A percentile compares a stretch with the other conserved stretches of the same genome.
These are phyloP conservation scores for Cyrtonyx montezumae DNA, from an alignment of 2,113 vertebrate species.

Conservation along the genomic window DNA sequence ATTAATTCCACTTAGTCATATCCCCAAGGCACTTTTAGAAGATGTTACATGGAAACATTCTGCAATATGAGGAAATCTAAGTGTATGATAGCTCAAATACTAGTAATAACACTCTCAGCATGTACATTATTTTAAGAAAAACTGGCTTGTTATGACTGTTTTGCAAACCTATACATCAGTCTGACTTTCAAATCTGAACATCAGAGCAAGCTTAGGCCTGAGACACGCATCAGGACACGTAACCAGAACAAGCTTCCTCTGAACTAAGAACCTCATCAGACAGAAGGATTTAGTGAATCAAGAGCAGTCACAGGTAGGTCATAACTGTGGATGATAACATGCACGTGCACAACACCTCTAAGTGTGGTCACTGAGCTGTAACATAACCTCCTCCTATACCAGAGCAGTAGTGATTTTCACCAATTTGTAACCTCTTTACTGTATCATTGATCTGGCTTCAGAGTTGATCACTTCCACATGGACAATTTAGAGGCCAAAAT, in stretches of 20 bases:
- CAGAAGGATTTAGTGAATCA: not conserved
- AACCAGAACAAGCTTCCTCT: not conserved
- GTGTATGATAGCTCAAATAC: not conserved
- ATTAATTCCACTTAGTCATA: not conserved
- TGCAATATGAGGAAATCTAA: not conserved
- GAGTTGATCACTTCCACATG: not conserved
- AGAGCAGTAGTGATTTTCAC: constrained; percentile 1
- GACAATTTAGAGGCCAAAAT: constrained; percentile 1
- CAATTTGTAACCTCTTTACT: not conserved
- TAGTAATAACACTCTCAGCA: not conserved
- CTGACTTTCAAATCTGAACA: not conserved
- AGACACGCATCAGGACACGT: not conserved
- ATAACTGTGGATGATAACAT: not conserved
- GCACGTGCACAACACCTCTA: not conserved
- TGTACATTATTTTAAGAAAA: not conserved
- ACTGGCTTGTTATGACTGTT: not conserved
- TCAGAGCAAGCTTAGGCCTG: not conserved
- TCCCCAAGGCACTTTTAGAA: not conserved
- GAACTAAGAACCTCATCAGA: not conserved
- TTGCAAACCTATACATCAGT: not conserved
- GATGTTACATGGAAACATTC: not conserved
- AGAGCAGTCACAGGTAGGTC: not conserved
- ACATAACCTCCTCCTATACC: not conserved
- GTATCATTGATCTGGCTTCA: not conserved
- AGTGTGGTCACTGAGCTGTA: not conserved